Evolutionary conservation across 2,888 invertebrate species (phyloP).

Genomic region (Melipona beecheii): DNA sequence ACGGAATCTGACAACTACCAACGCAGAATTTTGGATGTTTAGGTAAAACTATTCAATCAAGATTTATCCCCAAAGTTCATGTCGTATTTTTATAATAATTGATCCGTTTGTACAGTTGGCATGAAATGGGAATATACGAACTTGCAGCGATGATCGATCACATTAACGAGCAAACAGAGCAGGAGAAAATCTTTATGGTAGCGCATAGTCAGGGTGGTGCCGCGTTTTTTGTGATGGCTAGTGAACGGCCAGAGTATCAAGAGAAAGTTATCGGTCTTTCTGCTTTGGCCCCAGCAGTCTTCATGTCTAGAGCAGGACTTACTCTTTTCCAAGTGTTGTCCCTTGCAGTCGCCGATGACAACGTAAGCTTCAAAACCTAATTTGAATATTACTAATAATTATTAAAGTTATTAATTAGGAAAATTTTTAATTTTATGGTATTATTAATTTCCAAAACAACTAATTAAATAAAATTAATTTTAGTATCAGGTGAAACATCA

Average conservation of each 20-base stretch:
- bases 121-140: constrained; percentile 92
- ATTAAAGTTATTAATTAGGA: no score
- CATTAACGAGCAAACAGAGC: constrained; percentile 86
- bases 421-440: no score
- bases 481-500: no score
- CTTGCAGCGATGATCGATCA: constrained; percentile 93
- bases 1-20: constrained; percentile 82
- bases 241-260: constrained; percentile 88
- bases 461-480: no score
- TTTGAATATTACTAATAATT: not conserved
- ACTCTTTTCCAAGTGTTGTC: constrained; percentile 84
- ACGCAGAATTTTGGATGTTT: constrained; percentile 87
- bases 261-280: constrained; percentile 88
- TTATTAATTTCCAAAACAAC: no score
- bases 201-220: constrained; percentile 93
- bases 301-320: constrained; percentile 86
- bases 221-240: constrained; percentile 88
- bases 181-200: constrained; percentile 88
- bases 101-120: constrained; percentile 87
- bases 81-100: no score
- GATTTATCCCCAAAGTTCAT: not conserved
- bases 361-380: constrained; percentile 53
- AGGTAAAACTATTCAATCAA: constrained; percentile 30
- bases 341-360: constrained; percentile 78
- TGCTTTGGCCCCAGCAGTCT: constrained; percentile 90